A percentile compares a stretch with the other conserved stretches of the same genome.
Conservation (phyloP, 2,797 vertebrate species). For the Zenarchopterus dispar region DNA sequence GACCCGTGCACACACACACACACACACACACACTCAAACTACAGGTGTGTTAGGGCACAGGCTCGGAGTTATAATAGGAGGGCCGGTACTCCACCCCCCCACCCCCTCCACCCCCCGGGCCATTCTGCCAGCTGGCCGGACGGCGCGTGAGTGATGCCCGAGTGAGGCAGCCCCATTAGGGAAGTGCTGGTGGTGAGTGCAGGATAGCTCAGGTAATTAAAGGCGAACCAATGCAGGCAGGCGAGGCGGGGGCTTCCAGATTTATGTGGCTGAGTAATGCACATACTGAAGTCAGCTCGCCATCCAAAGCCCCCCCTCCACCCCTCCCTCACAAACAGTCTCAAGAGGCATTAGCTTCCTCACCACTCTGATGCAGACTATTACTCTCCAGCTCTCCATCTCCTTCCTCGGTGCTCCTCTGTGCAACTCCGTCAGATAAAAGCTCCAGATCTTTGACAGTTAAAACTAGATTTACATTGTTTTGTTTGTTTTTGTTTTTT, state of each 20-base stretch:
- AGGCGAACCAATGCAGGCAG: slow-evolving; percentile 78
- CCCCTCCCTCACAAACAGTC: slow-evolving; percentile 73
- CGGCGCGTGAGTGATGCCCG: slow-evolving; percentile 76
- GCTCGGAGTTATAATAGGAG: slow-evolving; percentile 75
- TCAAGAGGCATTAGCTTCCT: slow-evolving; percentile 76
- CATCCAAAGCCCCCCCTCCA: slow-evolving; percentile 70
- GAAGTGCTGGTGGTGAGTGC: slow-evolving; percentile 76
- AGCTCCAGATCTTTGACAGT: slow-evolving; percentile 37
- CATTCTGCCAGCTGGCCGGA: slow-evolving; percentile 76
- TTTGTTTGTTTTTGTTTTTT: slow-evolving; percentile 18
- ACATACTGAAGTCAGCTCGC: slow-evolving; percentile 71
- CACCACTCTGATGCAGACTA: slow-evolving; percentile 76
- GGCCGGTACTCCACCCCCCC: slow-evolving; percentile 63
- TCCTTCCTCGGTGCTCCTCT: slow-evolving; percentile 48
- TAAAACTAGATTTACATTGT: slow-evolving; percentile 33
- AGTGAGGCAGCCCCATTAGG: slow-evolving; percentile 76
- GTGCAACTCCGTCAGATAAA: slow-evolving; percentile 36
- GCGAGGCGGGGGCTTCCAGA: slow-evolving; percentile 72
- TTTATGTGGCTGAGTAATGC: slow-evolving; percentile 82
- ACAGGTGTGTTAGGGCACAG: slow-evolving; percentile 72
- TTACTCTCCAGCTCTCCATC: slow-evolving; percentile 65
- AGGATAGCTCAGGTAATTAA: slow-evolving; percentile 81
- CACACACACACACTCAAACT: slow-evolving; percentile 22
- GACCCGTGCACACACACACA: slow-evolving; percentile 27
- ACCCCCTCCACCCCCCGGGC: slow-evolving; percentile 67